Percentiles rank a stretch among this genome's conserved stretches.
Conservation (phyloP, 1,140 invertebrate species). For the Zaprionus taronus region DNA sequence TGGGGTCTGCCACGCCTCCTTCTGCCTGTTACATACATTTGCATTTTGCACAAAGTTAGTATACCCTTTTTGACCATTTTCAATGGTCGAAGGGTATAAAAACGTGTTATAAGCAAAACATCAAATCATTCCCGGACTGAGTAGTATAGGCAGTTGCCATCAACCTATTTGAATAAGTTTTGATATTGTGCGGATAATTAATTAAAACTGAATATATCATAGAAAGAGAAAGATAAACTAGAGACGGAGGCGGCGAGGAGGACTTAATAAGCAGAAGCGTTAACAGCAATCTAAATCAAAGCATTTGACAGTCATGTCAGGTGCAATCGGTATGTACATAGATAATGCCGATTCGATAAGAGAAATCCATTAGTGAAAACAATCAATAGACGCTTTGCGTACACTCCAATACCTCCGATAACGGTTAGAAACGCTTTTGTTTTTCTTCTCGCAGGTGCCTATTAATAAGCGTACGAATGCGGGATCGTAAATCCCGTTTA, state of each 20-base stretch:
- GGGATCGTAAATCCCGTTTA: constrained; percentile 20
- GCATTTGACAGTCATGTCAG: neutral
- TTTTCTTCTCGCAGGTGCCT: constrained; percentile 4
- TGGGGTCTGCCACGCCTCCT: too few species aligned
- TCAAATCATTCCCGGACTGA: neutral
- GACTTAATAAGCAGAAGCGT: neutral
- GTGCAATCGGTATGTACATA: neutral
- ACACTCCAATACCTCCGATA: constrained; percentile 4
- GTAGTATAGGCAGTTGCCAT: neutral
- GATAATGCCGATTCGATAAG: neutral
- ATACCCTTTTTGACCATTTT: too few species aligned
- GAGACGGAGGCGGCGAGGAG: neutral
- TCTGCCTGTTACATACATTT: too few species aligned
- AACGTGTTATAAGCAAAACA: neutral
- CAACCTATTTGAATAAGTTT: neutral
- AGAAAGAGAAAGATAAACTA: neutral
- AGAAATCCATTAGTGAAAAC: constrained; percentile 5
- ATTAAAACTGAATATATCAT: neutral
- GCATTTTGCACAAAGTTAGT: too few species aligned
- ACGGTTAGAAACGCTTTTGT: neutral
- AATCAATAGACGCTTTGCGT: constrained; percentile 10
- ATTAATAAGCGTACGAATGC: constrained; percentile 15
- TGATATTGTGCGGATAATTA: neutral
- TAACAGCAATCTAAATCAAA: neutral
- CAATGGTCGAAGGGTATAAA: too few species aligned